Percentiles rank a stretch among this genome's conserved stretches.
phyloP scores from a whole-genome alignment of 2,888 invertebrate species.

The Serrognathus titanus region DNA sequence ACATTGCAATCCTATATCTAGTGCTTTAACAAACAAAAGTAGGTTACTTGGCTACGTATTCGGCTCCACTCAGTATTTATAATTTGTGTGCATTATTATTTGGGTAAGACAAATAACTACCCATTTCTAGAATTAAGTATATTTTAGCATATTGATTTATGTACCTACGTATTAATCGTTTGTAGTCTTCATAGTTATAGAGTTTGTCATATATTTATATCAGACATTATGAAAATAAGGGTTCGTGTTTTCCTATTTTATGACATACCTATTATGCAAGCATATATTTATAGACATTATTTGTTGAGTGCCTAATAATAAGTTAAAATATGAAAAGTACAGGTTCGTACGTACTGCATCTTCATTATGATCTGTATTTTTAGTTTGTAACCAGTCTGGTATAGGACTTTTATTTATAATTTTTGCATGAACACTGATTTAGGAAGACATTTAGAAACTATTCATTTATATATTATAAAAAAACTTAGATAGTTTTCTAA shows the following conservation, averaged over 20 bases:
- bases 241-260: constrained; percentile 40
- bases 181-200: constrained; percentile 24
- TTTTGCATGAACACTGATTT: constrained; percentile 10
- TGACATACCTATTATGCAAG: constrained; percentile 24
- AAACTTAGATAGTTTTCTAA: constrained; percentile 13
- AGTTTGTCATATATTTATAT: constrained; percentile 16
- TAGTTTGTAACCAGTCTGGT: not conserved
- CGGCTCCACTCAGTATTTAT: constrained; percentile 7
- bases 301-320: constrained; percentile 45
- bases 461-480: constrained; percentile 14
- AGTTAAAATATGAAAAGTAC: constrained; percentile 14
- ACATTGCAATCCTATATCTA: constrained; percentile 46
- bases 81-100: constrained; percentile 40
- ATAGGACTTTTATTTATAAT: not conserved
- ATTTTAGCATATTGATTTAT: constrained; percentile 37
- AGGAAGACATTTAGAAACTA: constrained; percentile 13
- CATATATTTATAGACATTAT: constrained; percentile 42
- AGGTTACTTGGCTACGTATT: constrained; percentile 35
- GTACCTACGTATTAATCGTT: constrained; percentile 40
- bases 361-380: constrained; percentile 11
- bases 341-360: constrained; percentile 2
- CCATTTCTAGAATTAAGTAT: constrained; percentile 19
- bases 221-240: constrained; percentile 15
- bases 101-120: constrained; percentile 19
- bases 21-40: constrained; percentile 41